A percentile compares a stretch with the other conserved stretches of the same genome.
phyloP scores from a whole-genome alignment of 1,140 invertebrate genomes.

The Trichomalopsis sarcophagae region DNA sequence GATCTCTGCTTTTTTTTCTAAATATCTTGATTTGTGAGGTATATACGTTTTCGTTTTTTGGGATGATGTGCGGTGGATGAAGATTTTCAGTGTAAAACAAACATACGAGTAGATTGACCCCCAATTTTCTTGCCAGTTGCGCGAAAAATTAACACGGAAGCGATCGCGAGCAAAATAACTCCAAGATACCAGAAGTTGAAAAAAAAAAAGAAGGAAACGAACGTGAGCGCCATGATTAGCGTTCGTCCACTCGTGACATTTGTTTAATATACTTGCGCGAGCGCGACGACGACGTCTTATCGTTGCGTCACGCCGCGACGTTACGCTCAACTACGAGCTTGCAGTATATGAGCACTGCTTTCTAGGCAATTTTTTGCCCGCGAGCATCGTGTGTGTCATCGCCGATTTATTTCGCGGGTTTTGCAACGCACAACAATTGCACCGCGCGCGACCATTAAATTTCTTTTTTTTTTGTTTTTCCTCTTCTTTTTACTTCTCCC shows the following conservation, averaged over 20 bases:
- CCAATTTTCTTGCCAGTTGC: neutral
- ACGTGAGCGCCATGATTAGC: neutral
- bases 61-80: neutral
- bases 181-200: neutral
- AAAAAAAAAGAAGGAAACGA: neutral
- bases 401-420: neutral
- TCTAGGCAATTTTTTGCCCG: neutral
- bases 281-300: neutral
- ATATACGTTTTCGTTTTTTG: neutral
- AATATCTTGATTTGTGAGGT: neutral
- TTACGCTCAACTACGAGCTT: slow-evolving; percentile 16
- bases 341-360: neutral
- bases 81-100: neutral
- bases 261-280: neutral
- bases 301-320: slow-evolving; percentile 1
- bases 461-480: slow-evolving; percentile 22
- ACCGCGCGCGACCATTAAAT: neutral
- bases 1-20: neutral
- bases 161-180: neutral
- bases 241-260: slow-evolving; percentile 6
- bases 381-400: slow-evolving; percentile 6
- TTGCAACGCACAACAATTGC: neutral
- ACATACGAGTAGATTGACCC: neutral
- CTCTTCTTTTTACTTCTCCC: neutral
- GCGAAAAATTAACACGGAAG: slow-evolving; percentile 15